Conservation (phyloP, 2,113 vertebrate species). For the Clinocottus analis region DNA sequence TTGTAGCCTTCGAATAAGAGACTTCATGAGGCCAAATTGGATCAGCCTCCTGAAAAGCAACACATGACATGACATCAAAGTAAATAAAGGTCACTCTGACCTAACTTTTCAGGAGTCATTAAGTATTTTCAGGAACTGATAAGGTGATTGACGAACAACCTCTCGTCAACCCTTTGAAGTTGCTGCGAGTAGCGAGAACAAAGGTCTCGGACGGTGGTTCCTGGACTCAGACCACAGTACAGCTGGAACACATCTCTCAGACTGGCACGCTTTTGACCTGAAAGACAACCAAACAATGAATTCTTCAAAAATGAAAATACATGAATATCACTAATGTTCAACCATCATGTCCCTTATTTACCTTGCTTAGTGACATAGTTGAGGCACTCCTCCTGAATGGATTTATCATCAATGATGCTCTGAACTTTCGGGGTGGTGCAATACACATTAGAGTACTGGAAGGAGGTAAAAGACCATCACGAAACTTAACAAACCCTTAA, state of each 20-base stretch:
- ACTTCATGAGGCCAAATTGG: constrained; percentile 97
- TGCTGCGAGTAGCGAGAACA: constrained; percentile 92
- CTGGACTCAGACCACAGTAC: constrained; percentile 84
- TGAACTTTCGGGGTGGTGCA: constrained; percentile 96
- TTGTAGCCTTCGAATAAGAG: constrained; percentile 94
- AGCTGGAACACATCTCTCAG: constrained; percentile 89
- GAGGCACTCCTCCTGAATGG: constrained; percentile 94
- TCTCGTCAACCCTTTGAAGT: constrained; percentile 94
- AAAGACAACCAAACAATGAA: neutral
- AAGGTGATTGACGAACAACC: constrained; percentile 76
- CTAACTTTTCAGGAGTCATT: neutral
- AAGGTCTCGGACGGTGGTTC: constrained; percentile 84
- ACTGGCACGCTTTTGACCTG: constrained; percentile 92
- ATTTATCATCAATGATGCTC: constrained; percentile 94
- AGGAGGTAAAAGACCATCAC: constrained; percentile 3
- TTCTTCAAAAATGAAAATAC: neutral
- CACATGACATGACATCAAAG: neutral
- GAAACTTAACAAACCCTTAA: neutral
- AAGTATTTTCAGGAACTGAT: constrained; percentile 33
- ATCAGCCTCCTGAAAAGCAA: constrained; percentile 88
- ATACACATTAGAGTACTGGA: constrained; percentile 97
- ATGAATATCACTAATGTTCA: neutral
- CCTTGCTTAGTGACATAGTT: constrained; percentile 93
- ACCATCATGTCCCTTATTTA: constrained; percentile 55
- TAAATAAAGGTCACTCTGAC: constrained; percentile 2